These are phyloP conservation scores for Drosophila kepulauana DNA, from an alignment of 1,140 invertebrate species.

Conservation along the genomic window DNA sequence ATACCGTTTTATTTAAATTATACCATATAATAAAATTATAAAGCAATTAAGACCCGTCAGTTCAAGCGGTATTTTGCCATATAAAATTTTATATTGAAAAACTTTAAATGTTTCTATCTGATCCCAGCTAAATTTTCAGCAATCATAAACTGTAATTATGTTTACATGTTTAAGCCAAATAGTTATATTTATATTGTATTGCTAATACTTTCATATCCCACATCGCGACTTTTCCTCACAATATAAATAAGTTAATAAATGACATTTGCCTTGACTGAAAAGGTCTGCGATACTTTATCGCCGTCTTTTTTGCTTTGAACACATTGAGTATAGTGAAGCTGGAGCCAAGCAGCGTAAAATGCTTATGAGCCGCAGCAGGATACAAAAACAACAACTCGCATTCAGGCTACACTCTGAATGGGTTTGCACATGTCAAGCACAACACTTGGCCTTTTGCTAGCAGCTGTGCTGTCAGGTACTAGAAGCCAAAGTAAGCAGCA, in stretches of 20 bases:
- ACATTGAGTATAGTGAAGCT: neutral
- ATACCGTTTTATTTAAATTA: no score
- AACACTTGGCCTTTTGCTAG: constrained; percentile 79
- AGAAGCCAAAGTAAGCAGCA: constrained; percentile 9
- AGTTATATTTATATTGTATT: no score
- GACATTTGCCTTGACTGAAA: neutral
- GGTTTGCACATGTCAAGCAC: constrained; percentile 74
- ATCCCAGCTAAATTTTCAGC: no score
- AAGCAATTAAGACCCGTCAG: no score
- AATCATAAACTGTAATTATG: no score
- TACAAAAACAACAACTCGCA: constrained; percentile 46
- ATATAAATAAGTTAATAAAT: constrained; percentile 12
- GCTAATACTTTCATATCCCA: no score
- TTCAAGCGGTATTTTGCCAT: no score
- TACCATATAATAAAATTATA: no score
- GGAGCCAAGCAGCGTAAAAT: constrained; percentile 66
- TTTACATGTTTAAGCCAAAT: no score
- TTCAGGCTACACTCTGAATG: constrained; percentile 40
- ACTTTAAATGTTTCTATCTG: no score
- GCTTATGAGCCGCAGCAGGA: constrained; percentile 61
- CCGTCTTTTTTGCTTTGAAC: neutral
- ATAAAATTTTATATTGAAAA: no score
- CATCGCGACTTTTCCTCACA: no score
- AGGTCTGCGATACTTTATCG: constrained; percentile 1
- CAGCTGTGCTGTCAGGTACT: constrained; percentile 69